Percentiles rank a stretch among this genome's conserved stretches.
phyloP scores from a whole-genome alignment of 2,888 invertebrate genomes.

The Pachymerium ferrugineum region DNA sequence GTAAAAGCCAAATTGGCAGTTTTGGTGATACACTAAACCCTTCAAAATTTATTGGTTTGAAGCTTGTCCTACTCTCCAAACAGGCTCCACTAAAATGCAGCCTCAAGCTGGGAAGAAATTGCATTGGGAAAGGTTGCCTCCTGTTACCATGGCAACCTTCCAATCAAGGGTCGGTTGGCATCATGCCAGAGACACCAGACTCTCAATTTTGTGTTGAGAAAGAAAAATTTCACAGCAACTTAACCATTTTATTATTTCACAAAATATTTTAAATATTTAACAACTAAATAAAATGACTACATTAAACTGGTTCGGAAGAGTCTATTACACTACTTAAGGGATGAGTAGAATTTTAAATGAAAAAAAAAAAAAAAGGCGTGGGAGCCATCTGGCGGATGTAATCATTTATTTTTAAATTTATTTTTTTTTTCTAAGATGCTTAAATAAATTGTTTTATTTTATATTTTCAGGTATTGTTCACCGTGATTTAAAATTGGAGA shows the following conservation, averaged over 20 bases:
- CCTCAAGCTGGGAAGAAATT: neutral
- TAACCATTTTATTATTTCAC: too few species aligned
- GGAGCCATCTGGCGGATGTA: constrained; percentile 22
- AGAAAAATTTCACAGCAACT: constrained; percentile 17
- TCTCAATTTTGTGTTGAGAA: neutral
- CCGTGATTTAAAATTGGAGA: constrained; percentile 52
- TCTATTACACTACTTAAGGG: neutral
- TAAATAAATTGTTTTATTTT: neutral
- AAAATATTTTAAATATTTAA: neutral
- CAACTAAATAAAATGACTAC: neutral
- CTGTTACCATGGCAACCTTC: constrained; percentile 12
- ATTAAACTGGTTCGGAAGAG: neutral
- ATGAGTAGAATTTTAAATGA: neutral
- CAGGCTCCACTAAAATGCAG: constrained; percentile 6
- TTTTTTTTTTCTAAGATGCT: neutral
- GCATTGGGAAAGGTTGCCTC: constrained; percentile 15
- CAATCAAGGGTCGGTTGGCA: constrained; percentile 14
- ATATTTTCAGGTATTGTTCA: constrained; percentile 48
- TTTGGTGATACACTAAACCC: too few species aligned
- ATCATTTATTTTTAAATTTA: constrained; percentile 13
- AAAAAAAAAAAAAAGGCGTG: neutral
- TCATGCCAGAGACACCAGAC: neutral
- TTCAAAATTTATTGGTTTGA: constrained; percentile 21
- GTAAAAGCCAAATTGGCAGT: too few species aligned
- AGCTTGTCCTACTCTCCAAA: neutral